These are phyloP conservation scores for Gymnocheta viridis DNA, from an alignment of 2,888 invertebrate genomes.

Conservation along the genomic window DNA sequence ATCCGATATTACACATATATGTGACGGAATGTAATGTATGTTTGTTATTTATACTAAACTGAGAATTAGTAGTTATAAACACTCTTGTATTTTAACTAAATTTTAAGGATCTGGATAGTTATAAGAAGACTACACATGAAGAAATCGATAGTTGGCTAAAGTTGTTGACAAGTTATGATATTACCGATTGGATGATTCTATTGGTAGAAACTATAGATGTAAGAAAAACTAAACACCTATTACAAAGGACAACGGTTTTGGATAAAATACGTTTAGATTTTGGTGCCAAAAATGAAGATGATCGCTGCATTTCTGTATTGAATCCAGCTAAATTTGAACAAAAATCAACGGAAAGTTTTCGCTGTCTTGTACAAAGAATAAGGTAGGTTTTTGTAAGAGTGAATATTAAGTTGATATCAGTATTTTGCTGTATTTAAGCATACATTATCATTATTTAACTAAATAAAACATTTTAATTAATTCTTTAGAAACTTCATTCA, in stretches of 20 bases:
- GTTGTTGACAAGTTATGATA: slow-evolving; percentile 87
- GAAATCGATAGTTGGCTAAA: slow-evolving; percentile 95
- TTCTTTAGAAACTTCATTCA: too few relatives aligned
- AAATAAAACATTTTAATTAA: too few relatives aligned
- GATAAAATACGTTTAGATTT: slow-evolving; percentile 98
- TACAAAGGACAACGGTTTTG: slow-evolving; percentile 95
- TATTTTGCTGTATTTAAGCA: too few relatives aligned
- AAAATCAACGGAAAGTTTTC: slow-evolving; percentile 95
- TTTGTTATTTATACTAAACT: slow-evolving; percentile 80
- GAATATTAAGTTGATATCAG: too few relatives aligned
- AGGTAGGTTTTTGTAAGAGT: slow-evolving; percentile 83
- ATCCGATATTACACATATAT: slow-evolving; percentile 95
- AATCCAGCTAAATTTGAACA: slow-evolving; percentile 95
- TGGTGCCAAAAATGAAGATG: slow-evolving; percentile 93
- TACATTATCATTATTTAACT: too few relatives aligned
- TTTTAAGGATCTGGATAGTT: slow-evolving; percentile 93
- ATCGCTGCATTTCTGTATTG: slow-evolving; percentile 93
- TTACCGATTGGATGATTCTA: slow-evolving; percentile 96
- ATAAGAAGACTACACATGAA: slow-evolving; percentile 93
- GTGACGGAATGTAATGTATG: slow-evolving; percentile 96
- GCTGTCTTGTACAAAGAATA: slow-evolving; percentile 91
- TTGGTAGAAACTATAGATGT: slow-evolving; percentile 96
- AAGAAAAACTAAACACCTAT: slow-evolving; percentile 93
- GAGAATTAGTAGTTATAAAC: background rate
- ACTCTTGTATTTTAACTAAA: background rate